Base-by-base conservation (phyloP, 1,140 invertebrate species). In the Papilio machaon region DNA sequence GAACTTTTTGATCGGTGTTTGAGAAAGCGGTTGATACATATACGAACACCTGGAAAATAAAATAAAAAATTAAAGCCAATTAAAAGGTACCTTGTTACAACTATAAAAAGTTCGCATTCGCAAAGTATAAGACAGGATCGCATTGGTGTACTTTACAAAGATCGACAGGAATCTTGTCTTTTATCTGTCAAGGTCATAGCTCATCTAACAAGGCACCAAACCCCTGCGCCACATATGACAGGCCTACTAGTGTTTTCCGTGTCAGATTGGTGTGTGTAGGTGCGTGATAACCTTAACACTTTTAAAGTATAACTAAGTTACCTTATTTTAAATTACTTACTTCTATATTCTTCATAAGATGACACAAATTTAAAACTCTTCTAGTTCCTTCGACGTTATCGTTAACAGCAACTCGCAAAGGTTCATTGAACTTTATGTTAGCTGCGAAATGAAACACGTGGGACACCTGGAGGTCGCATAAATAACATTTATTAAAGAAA, bases 11-110 rank as follows among this genome's bases (percentile, higher is more conserved):
- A 89, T 98, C 96, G 90, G 97, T 97, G 91, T 98, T 98, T 86
- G 97, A 97, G 91, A 97, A 98, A 38, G 97, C 97, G 77, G 98
- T 98, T 49, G 97, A 98, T 1, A 98, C 97, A 89, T 98, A 97
- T 47, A 98, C 95, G 70, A 97, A 95, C 19, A 96, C 96, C 96
- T 97, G 87, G 54, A 58, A 58, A 58, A 8, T 58, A n/a, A 6
- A 58, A 58, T 13, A 54, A 52, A 52, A 52, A 13, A 17, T 0
- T 52, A 13, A 52, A 52, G 0, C 2, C 17, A 58, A 19, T 2
- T n/a, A 58, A 1, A 58, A n/a, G 8, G 54, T 17, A 58, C 15
- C 15, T n/a, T 52, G 47, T 13, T 49, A 13, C 11, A 49, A 11
- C 4, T 49, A 9, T 49, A 13, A 3, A 49, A 13, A 47, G 1